Evolutionary conservation across 1,140 invertebrate species (phyloP).

Genomic region (Drosophila watanabei): DNA sequence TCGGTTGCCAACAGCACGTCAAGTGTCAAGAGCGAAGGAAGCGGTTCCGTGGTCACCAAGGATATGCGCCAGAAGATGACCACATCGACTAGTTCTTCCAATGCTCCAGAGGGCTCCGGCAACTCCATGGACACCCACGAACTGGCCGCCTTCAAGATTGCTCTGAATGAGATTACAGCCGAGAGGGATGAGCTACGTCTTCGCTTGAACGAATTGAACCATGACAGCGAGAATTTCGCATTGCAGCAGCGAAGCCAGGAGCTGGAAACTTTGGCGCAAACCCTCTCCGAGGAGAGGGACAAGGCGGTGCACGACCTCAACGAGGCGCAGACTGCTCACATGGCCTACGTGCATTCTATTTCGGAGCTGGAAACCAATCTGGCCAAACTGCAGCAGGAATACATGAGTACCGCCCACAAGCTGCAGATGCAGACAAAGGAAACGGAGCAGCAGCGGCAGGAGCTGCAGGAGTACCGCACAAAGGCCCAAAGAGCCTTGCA

Average conservation of each 20-base stretch:
- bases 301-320: conserved; percentile 70
- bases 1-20: conserved; percentile 46
- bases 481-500: conserved; percentile 91
- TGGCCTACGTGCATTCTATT: conserved; percentile 79
- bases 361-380: conserved; percentile 84
- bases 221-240: conserved; percentile 52
- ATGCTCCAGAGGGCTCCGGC: conserved; percentile 14
- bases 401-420: conserved; percentile 85
- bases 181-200: conserved; percentile 75
- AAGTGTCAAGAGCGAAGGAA: conserved; percentile 64
- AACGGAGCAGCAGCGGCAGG: conserved; percentile 87
- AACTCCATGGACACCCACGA: conserved; percentile 62
- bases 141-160: conserved; percentile 76
- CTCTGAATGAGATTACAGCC: conserved; percentile 67
- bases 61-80: conserved; percentile 53
- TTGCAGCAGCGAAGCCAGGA: conserved; percentile 59
- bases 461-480: conserved; percentile 90
- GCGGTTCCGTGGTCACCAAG: conserved; percentile 35
- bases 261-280: conserved; percentile 75
- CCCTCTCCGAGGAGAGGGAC: conserved; percentile 85
- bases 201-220: conserved; percentile 62
- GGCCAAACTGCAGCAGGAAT: conserved; percentile 86
- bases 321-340: conserved; percentile 58
- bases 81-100: conserved; percentile 52
- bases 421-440: conserved; percentile 88